Evolutionary conservation across 2,113 vertebrate species (phyloP), one percentile per base, ranked within the genome.

Genomic region (Laticauda colubrina): DNA sequence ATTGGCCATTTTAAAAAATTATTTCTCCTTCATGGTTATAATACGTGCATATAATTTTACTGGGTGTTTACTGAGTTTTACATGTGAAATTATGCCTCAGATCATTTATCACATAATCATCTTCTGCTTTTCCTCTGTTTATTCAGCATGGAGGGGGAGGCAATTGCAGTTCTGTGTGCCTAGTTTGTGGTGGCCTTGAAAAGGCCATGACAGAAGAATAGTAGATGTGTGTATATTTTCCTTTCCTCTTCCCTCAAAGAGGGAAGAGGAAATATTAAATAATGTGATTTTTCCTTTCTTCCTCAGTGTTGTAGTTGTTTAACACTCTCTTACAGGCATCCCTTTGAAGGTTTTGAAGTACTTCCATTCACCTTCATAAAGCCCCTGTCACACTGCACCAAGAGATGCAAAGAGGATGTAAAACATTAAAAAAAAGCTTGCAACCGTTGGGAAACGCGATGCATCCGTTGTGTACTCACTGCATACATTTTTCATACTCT

Each of bases 361-460:
- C 81, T 20, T 24, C 87, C 24, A 56, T 93, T 95, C 92, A 86
- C 39, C 48, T 92, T 90, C 55, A 85, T 56, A 39, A 39, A 39
- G 34, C 34, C 34, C 34, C 34, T 39, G 34, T 39, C 34, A 39
- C 34, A 39, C 34, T 39, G 34, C 34, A 39, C 34, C 34, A 39
- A 39, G 1, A 1, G 34, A 39, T 39, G 34, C 34, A 39, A 39
- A 39, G 34, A 39, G 34, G 34, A 39, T 39, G 34, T 39, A 39
- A 39, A 39, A 39, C 34, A 1, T 39, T 39, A 39, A 39, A 39
- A 1, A 39, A 39, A 39, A 39, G 34, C 34, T 39, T 39, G 34
- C 34, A 1, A 39, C 34, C 34, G 34, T 39, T 39, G 34, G 34
- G 34, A 39, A 39, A 39, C 34, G 34, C 34, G 34, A 39, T 39